A percentile compares a stretch with the other conserved stretches of the same genome.
phyloP scores from a whole-genome alignment of 2,113 vertebrate genomes.

The Vidua macroura region DNA sequence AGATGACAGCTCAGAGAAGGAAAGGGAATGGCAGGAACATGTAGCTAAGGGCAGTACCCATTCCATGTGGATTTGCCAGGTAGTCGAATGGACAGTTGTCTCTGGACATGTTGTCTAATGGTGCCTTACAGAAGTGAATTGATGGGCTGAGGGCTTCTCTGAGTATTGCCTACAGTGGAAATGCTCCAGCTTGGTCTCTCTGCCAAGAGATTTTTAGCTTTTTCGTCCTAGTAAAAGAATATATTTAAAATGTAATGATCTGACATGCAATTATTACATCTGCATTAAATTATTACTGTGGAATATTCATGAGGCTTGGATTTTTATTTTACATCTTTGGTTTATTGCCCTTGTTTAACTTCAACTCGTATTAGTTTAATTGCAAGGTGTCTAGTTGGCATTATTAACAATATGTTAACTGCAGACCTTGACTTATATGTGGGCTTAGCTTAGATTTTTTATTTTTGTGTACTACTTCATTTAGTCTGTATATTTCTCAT shows the following conservation, averaged over 20 bases:
- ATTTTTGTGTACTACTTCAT: not conserved
- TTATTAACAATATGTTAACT: not conserved
- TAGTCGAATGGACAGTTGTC: not conserved
- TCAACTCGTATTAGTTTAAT: not conserved
- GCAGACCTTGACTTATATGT: not conserved
- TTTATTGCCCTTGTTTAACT: not conserved
- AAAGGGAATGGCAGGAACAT: not conserved
- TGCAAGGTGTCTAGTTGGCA: not conserved
- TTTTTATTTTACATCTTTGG: not conserved
- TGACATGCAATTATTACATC: not conserved
- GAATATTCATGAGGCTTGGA: not conserved
- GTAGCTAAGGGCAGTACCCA: not conserved
- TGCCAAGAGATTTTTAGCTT: not conserved
- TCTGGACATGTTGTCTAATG: accelerated
- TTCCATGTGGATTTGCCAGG: not conserved
- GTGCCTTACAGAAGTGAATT: not conserved
- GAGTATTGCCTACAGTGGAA: not conserved
- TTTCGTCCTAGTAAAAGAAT: not conserved
- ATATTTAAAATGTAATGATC: not conserved
- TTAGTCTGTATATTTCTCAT: not conserved
- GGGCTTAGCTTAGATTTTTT: not conserved
- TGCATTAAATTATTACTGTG: not conserved
- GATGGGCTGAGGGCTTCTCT: not conserved
- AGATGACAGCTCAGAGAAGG: not conserved
- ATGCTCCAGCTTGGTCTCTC: not conserved